Evolutionary conservation across 2,113 vertebrate species (phyloP).

Genomic region (Tupaia chinensis): DNA sequence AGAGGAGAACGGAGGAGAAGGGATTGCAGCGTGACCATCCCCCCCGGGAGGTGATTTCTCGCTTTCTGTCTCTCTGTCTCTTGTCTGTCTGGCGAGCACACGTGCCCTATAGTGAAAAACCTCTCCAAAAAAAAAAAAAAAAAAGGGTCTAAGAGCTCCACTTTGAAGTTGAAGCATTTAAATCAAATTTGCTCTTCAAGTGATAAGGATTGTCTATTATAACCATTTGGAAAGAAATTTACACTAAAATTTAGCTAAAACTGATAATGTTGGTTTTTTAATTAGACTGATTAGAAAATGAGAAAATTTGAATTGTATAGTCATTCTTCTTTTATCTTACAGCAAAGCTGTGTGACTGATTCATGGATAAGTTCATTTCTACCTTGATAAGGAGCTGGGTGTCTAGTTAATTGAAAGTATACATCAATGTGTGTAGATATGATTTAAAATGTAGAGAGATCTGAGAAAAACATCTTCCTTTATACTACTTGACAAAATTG

Average conservation of each 20-base stretch:
- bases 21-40: too few relatives aligned
- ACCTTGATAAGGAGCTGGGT: neutral
- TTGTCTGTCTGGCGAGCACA: too few relatives aligned
- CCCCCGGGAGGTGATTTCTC: too few relatives aligned
- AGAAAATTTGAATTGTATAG: neutral
- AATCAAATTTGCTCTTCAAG: conserved; percentile 13
- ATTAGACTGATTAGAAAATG: conserved; percentile 35
- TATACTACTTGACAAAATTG: neutral
- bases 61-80: too few relatives aligned
- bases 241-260: neutral
- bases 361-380: neutral
- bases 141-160: neutral
- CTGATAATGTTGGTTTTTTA: neutral
- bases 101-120: too few relatives aligned
- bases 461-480: neutral
- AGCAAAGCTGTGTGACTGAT: neutral
- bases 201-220: neutral
- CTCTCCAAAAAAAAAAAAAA: too few relatives aligned
- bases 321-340: neutral
- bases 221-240: neutral
- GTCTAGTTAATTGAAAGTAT: neutral
- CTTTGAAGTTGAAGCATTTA: neutral
- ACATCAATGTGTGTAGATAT: neutral
- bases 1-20: too few relatives aligned
- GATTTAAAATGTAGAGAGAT: neutral